These are phyloP conservation scores for Drosophila buzzatii DNA, from an alignment of 2,888 invertebrate genomes.

Conservation along the genomic window DNA sequence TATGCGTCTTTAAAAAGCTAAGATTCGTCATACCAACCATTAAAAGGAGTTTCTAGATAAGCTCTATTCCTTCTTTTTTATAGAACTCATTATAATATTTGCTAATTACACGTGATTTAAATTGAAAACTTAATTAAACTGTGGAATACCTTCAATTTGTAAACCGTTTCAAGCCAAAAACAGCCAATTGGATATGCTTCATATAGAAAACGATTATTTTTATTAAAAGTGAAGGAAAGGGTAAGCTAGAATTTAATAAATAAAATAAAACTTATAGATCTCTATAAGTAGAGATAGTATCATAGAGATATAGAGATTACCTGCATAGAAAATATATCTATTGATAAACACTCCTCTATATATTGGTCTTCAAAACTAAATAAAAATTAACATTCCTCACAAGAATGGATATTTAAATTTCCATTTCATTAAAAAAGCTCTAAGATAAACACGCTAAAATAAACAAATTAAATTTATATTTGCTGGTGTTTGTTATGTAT, in stretches of 20 bases:
- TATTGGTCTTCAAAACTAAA: too few species aligned
- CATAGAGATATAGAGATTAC: too few species aligned
- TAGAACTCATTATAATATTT: neutral
- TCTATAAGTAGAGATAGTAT: too few species aligned
- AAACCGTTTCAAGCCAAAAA: slow-evolving; percentile 9
- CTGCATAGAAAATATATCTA: too few species aligned
- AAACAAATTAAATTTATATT: neutral
- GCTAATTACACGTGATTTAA: slow-evolving; percentile 16
- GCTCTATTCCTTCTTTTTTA: neutral
- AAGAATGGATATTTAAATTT: neutral
- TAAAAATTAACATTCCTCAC: too few species aligned
- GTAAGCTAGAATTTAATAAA: neutral
- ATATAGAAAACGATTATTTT: slow-evolving; percentile 22
- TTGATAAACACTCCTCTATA: too few species aligned
- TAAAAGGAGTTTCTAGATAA: neutral
- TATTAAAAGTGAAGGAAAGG: neutral
- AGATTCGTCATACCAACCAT: too few species aligned
- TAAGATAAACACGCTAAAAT: neutral
- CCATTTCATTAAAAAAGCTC: neutral
- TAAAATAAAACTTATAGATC: too few species aligned
- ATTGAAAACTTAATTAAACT: slow-evolving; percentile 23
- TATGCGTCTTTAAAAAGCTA: neutral
- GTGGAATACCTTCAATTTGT: slow-evolving; percentile 1
- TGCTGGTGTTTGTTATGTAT: neutral
- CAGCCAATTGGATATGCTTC: slow-evolving; percentile 21